Evolutionary conservation across 2,113 vertebrate genomes (phyloP), one percentile per base, ranked within the genome.

Genomic region (Cyphomyrus discorhynchus): DNA sequence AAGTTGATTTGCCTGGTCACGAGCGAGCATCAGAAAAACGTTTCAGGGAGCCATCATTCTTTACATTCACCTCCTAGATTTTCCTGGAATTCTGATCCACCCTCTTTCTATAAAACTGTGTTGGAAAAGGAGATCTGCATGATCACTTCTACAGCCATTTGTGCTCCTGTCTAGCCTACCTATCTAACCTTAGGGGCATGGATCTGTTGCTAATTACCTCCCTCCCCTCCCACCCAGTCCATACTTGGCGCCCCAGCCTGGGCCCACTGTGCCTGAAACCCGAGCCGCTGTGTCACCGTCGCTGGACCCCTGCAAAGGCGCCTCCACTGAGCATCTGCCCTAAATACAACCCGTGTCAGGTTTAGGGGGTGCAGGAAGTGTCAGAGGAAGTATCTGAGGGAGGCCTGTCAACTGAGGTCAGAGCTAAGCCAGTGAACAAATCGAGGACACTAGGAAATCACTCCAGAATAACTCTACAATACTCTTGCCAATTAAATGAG

Each of bases 281-380:
- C 5, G 21, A 84, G 35, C 42, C 10, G n/a, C 77, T 31, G 52
- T 58, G 80, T 85, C 80, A 89, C 77, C 15, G n/a, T 53, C 5
- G 35, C 42, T 1, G 52, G 35, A 45, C 50, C 39, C 42, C 50
- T 15, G 7, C 42, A 49, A 42, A 27, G 52, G 42, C 35, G 35
- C 52, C 47, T 49, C 77, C 80, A 15, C 52, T 46, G 50, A 3
- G 5, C 27, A 66, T 24, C 87, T 52, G 89, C 50, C 35, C 45
- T 52, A 91, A 90, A 92, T 92, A 74, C 74, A 90, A 89, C 49
- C 15, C 52, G 90, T 91, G 90, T 92, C 88, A 90, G 52, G 74
- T 91, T 89, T n/a, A 83, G 80, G 58, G 27, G 27, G 24, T 21
- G 87, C 39, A 87, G 82, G 70, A 50, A 88, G 52, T 31, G 24